Percentiles rank a stretch among this genome's conserved stretches.
These are phyloP conservation scores for Sylvilagus bachmani DNA, from an alignment of 2,113 vertebrate species.

Conservation along the genomic window DNA sequence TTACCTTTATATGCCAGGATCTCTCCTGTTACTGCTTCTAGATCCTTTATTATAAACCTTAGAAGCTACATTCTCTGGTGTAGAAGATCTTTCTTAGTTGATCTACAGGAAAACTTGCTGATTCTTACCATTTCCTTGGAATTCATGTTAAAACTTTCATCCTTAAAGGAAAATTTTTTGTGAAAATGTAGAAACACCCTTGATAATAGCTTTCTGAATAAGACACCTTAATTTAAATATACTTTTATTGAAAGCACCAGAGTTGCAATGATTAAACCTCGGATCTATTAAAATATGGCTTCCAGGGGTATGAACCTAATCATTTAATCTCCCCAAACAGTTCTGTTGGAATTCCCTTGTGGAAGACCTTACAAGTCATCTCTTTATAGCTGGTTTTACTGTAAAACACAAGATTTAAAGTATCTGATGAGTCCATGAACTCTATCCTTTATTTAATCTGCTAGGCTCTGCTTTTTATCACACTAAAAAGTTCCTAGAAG, in stretches of 20 bases:
- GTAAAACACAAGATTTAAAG: conserved; percentile 81
- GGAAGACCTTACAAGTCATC: conserved; percentile 78
- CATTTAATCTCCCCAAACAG: conserved; percentile 81
- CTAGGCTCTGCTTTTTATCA: conserved; percentile 80
- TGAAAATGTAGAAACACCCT: conserved; percentile 71
- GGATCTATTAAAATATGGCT: conserved; percentile 80
- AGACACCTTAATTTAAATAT: conserved; percentile 81
- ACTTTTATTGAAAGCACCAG: conserved; percentile 78
- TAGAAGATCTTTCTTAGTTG: not conserved
- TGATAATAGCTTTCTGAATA: conserved; percentile 79
- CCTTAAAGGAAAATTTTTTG: conserved; percentile 68
- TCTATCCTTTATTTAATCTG: conserved; percentile 81
- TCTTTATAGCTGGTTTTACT: conserved; percentile 76
- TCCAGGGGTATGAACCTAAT: conserved; percentile 77
- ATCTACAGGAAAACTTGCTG: conserved; percentile 43
- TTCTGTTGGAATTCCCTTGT: conserved; percentile 73
- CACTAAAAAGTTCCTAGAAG: conserved; percentile 68
- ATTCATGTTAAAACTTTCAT: conserved; percentile 61
- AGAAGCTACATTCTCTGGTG: conserved; percentile 43
- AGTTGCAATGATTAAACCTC: conserved; percentile 81
- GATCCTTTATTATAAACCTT: conserved; percentile 52
- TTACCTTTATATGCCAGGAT: not conserved
- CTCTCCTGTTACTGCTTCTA: conserved; percentile 32
- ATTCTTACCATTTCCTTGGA: conserved; percentile 70
- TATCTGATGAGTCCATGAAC: conserved; percentile 70